phyloP scores from a whole-genome alignment of 2,113 vertebrate genomes.

The Forbesichthys papilliferus region DNA sequence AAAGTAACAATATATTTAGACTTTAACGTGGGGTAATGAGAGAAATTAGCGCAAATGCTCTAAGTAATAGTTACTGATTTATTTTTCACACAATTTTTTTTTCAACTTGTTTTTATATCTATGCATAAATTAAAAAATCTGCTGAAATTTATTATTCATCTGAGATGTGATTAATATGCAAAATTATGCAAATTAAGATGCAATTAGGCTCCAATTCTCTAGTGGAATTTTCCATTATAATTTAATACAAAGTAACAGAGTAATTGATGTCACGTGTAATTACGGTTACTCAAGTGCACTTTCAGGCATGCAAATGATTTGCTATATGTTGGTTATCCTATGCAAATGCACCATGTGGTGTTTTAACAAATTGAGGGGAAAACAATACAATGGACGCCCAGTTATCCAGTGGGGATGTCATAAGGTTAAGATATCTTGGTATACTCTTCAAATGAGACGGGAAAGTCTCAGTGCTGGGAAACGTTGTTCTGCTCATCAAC shows the following conservation, averaged over 20 bases:
- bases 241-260: conserved; percentile 99
- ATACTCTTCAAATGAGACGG: conserved; percentile 25
- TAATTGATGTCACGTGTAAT: conserved; percentile 99
- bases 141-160: conserved; percentile 99
- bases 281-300: conserved; percentile 99
- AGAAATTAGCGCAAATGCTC: conserved; percentile 93
- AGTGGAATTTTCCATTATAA: conserved; percentile 99
- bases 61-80: conserved; percentile 91
- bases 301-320: conserved; percentile 98
- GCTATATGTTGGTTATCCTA: conserved; percentile 98
- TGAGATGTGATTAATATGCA: conserved; percentile 99
- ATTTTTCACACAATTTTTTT: conserved; percentile 91
- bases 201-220: conserved; percentile 99
- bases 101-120: conserved; percentile 97
- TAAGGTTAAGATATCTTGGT: conserved; percentile 35
- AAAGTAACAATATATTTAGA: conserved; percentile 82
- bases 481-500: conserved; percentile 42
- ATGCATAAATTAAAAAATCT: conserved; percentile 99
- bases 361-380: conserved; percentile 83
- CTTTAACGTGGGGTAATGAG: conserved; percentile 91
- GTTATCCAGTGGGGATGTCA: conserved; percentile 36
- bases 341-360: conserved; percentile 90
- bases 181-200: conserved; percentile 99
- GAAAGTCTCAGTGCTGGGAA: conserved; percentile 32
- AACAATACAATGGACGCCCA: conserved; percentile 54